Evolutionary conservation across 2,888 invertebrate genomes (phyloP).

Genomic region (Blastobasis adustella): DNA sequence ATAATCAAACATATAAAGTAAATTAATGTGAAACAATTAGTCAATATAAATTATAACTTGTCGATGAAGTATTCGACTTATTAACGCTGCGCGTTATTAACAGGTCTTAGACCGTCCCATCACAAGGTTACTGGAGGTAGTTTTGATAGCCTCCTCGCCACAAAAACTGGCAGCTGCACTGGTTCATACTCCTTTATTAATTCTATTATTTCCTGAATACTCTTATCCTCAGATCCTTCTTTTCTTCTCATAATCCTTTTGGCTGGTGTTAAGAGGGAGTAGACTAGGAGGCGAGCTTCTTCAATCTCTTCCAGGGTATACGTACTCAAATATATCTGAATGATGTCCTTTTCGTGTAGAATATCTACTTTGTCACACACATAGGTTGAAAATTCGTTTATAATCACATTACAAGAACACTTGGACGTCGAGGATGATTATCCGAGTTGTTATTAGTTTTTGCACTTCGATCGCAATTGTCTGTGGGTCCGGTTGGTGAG

Average conservation of each 20-base stretch:
- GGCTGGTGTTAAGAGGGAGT: slow-evolving; percentile 1
- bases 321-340: slow-evolving; percentile 8
- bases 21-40: no score
- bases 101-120: no score
- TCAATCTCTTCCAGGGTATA: slow-evolving; percentile 4
- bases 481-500: no score
- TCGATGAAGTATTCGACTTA: no score
- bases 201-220: slow-evolving; percentile 6
- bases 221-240: slow-evolving; percentile 4
- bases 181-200: slow-evolving; percentile 4
- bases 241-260: slow-evolving; percentile 4
- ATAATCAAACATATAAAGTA: no score
- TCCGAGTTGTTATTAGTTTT: no score
- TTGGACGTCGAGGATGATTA: no score
- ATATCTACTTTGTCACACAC: slow-evolving; percentile 7
- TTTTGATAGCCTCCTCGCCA: slow-evolving; percentile 1
- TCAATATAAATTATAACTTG: no score
- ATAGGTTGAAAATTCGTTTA: slow-evolving; percentile 6
- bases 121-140: slow-evolving; percentile 4
- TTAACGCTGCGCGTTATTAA: no score
- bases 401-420: background rate
- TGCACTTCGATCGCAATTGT: no score
- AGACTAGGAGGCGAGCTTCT: slow-evolving; percentile 1
- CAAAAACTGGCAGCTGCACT: slow-evolving; percentile 3
- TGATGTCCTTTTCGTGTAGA: slow-evolving; percentile 1